Base-by-base conservation (phyloP, 1,140 invertebrate species). In the Drosophila repleta region DNA sequence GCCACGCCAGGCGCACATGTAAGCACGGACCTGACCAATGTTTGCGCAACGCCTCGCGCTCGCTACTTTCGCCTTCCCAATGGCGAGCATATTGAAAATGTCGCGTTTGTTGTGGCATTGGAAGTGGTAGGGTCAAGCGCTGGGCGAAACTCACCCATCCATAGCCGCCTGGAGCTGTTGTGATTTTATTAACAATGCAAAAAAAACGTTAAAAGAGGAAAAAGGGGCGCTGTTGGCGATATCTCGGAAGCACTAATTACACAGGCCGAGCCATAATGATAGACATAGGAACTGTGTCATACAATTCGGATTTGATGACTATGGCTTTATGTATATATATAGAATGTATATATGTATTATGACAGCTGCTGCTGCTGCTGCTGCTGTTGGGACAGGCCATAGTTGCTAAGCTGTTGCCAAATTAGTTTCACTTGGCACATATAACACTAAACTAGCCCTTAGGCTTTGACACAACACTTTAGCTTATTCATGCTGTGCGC, bases 1-100 rank as follows among this genome's bases (percentile, higher is more conserved):
- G 72, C 63, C 63, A 67, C 69, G 55, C 48, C 69, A 46, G 49
- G 63, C 69, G 63, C 63, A 67, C 70, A 73, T 68, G 52, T 73
- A 73, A 68, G 70, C 70, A 55, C 65, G 37, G 20, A 56, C 35
- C 70, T 51, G 70, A 39, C 65, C 65, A 73, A 68, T 68, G 63
- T 72, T 72, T 72, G 69, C 63, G 39, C 21, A 67, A 72, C 41
- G 69, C 63, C 64, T 66, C 43, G 64, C 57, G 35, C 18, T 61
- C 24, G 7, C 29, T n/a, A 55, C 39, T 67, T 20, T 49, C 24
- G 41, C 15, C 53, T 32, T n/a, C 32, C 20, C 51, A 46, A 1
- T 2, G 37, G 10, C 29, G 43, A 62, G 24, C 65, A 68, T 74
- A 74, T 74, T 74, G 70, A 68, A 74, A 68, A 62, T 69, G 65